These are phyloP conservation scores for Holcopasites calliopsidis DNA, from an alignment of 1,140 invertebrate genomes.

Conservation along the genomic window DNA sequence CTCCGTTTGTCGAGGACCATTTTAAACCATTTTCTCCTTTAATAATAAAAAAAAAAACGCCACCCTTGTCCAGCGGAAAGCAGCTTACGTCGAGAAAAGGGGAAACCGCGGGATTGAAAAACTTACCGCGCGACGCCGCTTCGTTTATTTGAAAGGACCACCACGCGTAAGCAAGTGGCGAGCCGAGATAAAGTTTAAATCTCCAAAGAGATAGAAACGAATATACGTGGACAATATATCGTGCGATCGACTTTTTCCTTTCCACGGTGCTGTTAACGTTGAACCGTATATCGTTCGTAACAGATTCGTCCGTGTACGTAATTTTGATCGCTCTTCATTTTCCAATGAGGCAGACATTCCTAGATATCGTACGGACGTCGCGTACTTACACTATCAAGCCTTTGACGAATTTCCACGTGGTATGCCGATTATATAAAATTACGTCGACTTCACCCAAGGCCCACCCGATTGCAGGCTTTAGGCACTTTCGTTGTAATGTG, in stretches of 20 bases:
- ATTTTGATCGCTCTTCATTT: not conserved
- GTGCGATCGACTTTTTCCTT: not conserved
- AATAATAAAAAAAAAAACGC: slow-evolving; percentile 40
- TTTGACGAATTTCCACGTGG: no score
- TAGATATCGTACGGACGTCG: no score
- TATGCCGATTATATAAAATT: no score
- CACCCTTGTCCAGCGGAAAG: slow-evolving; percentile 11
- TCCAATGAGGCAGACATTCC: not conserved
- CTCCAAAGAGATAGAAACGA: slow-evolving; percentile 21
- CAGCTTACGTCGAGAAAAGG: slow-evolving; percentile 21
- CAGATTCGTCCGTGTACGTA: not conserved
- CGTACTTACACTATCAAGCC: no score
- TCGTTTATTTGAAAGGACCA: slow-evolving; percentile 42
- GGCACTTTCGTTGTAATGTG: no score
- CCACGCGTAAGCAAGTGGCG: slow-evolving; percentile 28
- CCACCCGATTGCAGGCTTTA: no score
- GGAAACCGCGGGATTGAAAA: slow-evolving; percentile 34
- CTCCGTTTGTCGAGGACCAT: not conserved
- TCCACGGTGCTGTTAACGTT: no score
- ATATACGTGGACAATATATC: slow-evolving; percentile 10
- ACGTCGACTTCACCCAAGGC: no score
- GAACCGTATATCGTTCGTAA: not conserved
- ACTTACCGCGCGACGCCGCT: slow-evolving; percentile 3
- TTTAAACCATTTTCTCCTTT: not conserved
- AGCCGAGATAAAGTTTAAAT: slow-evolving; percentile 38